phyloP scores from a whole-genome alignment of 2,113 vertebrate genomes.

The Dendropsophus ebraccatus region DNA sequence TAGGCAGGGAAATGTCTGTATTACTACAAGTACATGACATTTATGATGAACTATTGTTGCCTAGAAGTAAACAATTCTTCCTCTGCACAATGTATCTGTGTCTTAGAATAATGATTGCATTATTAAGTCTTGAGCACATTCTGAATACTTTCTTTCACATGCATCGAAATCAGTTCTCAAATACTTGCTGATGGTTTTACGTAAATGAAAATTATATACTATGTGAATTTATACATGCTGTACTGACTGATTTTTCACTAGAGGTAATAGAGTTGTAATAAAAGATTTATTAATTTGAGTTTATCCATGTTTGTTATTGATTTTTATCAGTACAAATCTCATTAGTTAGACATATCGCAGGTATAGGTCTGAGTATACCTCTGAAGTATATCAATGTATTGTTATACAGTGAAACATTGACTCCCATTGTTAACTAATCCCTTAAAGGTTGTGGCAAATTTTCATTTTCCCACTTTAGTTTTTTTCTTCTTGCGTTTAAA shows the following conservation, averaged over 20 bases:
- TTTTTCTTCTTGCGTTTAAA: too few relatives aligned
- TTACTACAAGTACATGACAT: too few relatives aligned
- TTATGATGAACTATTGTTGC: constrained; percentile 27
- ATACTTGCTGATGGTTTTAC: constrained; percentile 38
- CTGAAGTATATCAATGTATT: too few relatives aligned
- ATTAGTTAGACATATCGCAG: too few relatives aligned
- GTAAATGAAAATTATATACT: background rate
- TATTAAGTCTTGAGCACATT: constrained; percentile 29
- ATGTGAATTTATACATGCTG: constrained; percentile 1
- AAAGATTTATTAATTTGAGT: constrained; percentile 6
- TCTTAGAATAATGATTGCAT: constrained; percentile 40
- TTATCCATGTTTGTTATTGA: constrained; percentile 3
- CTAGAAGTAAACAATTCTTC: constrained; percentile 17
- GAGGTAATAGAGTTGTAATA: background rate
- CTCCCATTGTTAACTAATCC: too few relatives aligned
- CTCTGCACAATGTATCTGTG: background rate
- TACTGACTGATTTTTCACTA: background rate
- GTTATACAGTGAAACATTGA: too few relatives aligned
- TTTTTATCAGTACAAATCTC: background rate
- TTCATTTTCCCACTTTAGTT: too few relatives aligned
- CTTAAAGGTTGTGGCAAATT: too few relatives aligned
- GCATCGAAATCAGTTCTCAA: constrained; percentile 13
- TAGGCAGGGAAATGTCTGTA: too few relatives aligned
- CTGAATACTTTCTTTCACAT: background rate
- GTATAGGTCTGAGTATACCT: too few relatives aligned